These are phyloP conservation scores for Acrocephalus arundinaceus DNA, from an alignment of 2,113 vertebrate genomes.

Conservation along the genomic window DNA sequence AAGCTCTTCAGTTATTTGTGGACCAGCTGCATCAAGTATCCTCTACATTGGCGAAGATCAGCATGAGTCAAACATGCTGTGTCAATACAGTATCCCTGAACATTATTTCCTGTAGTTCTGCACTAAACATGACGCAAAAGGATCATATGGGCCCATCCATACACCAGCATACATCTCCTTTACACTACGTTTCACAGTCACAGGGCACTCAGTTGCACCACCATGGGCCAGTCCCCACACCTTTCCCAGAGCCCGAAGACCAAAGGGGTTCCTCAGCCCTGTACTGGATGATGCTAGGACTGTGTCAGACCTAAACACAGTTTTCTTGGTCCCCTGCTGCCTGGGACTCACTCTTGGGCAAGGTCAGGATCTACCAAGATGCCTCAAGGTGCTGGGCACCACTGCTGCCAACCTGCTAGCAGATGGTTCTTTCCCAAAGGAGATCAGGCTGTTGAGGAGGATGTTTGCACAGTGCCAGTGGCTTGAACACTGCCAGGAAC, in stretches of 20 bases:
- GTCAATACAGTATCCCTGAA: not conserved
- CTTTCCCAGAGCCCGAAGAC: not conserved
- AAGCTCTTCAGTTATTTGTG: not conserved
- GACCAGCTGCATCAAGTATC: not conserved
- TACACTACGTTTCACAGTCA: accelerated
- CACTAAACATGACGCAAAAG: not conserved
- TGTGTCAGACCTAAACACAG: accelerated
- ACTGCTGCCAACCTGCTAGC: not conserved
- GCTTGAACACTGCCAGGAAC: not conserved
- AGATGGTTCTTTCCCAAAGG: not conserved
- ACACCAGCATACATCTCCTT: not conserved
- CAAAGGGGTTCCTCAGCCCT: not conserved
- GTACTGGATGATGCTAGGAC: not conserved
- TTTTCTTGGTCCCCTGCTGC: not conserved
- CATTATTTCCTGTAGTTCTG: not conserved
- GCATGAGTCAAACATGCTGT: not conserved
- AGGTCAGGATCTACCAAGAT: not conserved
- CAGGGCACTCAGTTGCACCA: not conserved
- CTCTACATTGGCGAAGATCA: not conserved
- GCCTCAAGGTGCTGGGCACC: not conserved
- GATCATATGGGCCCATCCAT: not conserved
- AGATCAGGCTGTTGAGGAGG: not conserved
- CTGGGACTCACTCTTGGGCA: accelerated
- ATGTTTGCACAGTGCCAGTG: accelerated
- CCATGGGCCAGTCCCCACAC: accelerated